Conservation (phyloP, 2,888 invertebrate genomes). For the Neoscelio sp. region DNA sequence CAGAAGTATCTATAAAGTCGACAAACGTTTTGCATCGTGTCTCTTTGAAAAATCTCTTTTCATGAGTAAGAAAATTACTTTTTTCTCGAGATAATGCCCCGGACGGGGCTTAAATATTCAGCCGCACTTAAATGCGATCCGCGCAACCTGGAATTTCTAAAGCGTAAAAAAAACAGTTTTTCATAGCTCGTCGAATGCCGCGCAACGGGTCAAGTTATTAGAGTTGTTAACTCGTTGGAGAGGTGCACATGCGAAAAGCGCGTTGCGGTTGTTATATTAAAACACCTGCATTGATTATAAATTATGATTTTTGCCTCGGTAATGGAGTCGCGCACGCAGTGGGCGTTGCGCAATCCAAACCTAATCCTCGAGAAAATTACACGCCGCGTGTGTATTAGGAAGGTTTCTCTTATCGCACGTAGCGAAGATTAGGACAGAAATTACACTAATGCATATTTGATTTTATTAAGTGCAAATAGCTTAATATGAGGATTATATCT, state of each 20-base stretch:
- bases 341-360: conserved; percentile 25
- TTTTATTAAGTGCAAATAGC: background rate
- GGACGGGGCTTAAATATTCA: conserved; percentile 60
- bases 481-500: too few relatives aligned
- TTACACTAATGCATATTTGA: background rate
- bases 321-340: conserved; percentile 28
- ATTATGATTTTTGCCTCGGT: conserved; percentile 45
- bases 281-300: conserved; percentile 52
- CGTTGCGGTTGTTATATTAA: conserved; percentile 53
- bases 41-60: conserved; percentile 55
- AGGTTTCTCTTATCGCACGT: too few relatives aligned
- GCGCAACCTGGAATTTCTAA: conserved; percentile 58
- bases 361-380: conserved; percentile 6
- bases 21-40: conserved; percentile 62
- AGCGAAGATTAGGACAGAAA: background rate
- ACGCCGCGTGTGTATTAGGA: background rate
- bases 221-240: conserved; percentile 64
- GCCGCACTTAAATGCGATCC: conserved; percentile 56
- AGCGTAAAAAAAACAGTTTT: conserved; percentile 60
- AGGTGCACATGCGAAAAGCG: conserved; percentile 50
- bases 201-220: conserved; percentile 53
- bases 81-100: conserved; percentile 47
- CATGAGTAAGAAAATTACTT: conserved; percentile 59
- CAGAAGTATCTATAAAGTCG: conserved; percentile 65
- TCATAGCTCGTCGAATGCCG: conserved; percentile 62